Evolutionary conservation across 2,113 vertebrate species (phyloP), one percentile per base, ranked within the genome.

Genomic region (Hypomesus transpacificus): DNA sequence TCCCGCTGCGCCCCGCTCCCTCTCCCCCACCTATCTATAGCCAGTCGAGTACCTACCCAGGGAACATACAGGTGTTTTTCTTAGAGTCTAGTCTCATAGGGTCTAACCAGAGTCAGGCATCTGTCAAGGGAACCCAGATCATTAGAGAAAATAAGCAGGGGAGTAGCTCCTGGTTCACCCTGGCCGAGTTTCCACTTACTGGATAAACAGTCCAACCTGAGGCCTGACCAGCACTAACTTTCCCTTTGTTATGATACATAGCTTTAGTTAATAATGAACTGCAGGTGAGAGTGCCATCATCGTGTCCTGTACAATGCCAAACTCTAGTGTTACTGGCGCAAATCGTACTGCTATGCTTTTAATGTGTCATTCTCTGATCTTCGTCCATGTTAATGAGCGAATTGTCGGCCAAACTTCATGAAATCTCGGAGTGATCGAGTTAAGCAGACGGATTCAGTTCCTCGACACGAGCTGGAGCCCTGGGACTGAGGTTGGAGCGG

Each of bases 401-500:
- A 28, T 17, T 34, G 17, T 21, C 56, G 17, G 17, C 50, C 31
- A 58, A 24, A 34, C 18, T 59, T 52, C 26, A 73, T 69, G 73
- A 54, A 57, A 70, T 69, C 46, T 72, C 24, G 7, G 7, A 17
- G 3, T 22, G 24, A 67, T 74, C 2, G 69, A 58, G 68, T 74
- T 71, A 65, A 61, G 22, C 3, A 60, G 13, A 51, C 13, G 50
- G n/a, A 22, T 54, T 61, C 54, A 5, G 13, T 66, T 57, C 18
- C 31, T 73, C 69, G 64, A 34, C 71, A 75, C 62, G 73, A 57
- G 65, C 69, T 81, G 70, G 57, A 68, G 31, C 59, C 34, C 56
- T 72, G 62, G 71, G 66, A 58, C 59, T 62, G 52, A 46, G 62
- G 65, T 61, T 76, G 14, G 50, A 31, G 22, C 66, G 74, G 61